A percentile compares a stretch with the other conserved stretches of the same genome.
Evolutionary conservation across 2,888 invertebrate species (phyloP).

Genomic region (Rhaphigaster nebulosa): DNA sequence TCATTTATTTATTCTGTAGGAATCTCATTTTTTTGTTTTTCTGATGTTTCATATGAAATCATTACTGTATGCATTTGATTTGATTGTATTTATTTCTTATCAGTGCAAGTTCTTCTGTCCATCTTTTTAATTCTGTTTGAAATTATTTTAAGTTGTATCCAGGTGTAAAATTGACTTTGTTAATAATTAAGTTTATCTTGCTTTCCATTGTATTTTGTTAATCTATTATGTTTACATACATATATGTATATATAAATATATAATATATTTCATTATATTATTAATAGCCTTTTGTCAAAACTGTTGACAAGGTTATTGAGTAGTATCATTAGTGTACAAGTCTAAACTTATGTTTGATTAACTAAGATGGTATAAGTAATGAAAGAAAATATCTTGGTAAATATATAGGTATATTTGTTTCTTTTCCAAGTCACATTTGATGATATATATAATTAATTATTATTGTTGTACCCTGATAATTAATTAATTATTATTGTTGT

Average conservation of each 20-base stretch:
- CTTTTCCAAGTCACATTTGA: neutral
- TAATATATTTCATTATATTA: neutral
- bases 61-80: neutral
- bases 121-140: neutral
- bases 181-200: neutral
- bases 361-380: neutral
- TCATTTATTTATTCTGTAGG: neutral
- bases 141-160: neutral
- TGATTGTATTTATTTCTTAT: neutral
- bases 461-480: neutral
- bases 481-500: too few species aligned
- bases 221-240: neutral
- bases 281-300: neutral
- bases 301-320: neutral
- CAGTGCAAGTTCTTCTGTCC: neutral
- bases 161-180: neutral
- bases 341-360: neutral
- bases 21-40: neutral
- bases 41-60: neutral
- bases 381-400: neutral
- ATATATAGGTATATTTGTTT: neutral
- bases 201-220: neutral
- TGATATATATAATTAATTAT: neutral
- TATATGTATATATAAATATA: neutral
- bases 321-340: neutral